phyloP scores from a whole-genome alignment of 2,888 invertebrate genomes.

The Trisateles emortualis region DNA sequence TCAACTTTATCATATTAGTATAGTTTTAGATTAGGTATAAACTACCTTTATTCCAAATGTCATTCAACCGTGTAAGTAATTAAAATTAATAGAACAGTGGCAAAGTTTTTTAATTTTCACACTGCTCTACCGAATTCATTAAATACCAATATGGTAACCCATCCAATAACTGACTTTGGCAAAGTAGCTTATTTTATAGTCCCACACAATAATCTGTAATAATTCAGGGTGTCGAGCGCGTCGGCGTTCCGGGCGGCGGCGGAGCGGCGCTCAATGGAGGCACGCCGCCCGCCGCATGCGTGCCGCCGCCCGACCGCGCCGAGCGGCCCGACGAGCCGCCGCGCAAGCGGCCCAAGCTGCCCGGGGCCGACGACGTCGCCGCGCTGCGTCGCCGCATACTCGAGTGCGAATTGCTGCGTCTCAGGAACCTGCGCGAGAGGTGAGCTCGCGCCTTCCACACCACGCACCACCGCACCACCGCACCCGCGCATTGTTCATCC shows the following conservation, averaged over 20 bases:
- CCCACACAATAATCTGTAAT: no score
- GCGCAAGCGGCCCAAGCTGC: constrained; percentile 65
- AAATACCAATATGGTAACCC: no score
- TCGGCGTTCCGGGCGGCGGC: constrained; percentile 49
- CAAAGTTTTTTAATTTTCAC: no score
- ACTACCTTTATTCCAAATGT: no score
- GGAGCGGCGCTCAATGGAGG: constrained; percentile 56
- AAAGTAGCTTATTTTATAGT: no score
- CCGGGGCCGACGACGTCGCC: constrained; percentile 55
- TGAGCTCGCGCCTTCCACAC: constrained; percentile 38
- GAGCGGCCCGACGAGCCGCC: constrained; percentile 68
- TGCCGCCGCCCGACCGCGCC: constrained; percentile 51
- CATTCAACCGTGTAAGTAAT: no score
- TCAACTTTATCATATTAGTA: no score
- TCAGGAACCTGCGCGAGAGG: constrained; percentile 90
- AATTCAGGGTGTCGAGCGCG: constrained; percentile 74
- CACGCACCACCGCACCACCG: background rate
- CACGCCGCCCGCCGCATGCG: constrained; percentile 48
- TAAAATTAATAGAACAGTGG: no score
- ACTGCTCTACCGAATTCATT: no score
- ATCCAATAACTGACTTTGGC: no score
- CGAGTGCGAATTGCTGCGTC: constrained; percentile 90
- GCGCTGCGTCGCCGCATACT: constrained; percentile 89
- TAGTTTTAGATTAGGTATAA: no score
- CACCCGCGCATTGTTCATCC: background rate